Evolutionary conservation across 2,797 vertebrate species (phyloP).

Genomic region (Myotis pilosus): DNA sequence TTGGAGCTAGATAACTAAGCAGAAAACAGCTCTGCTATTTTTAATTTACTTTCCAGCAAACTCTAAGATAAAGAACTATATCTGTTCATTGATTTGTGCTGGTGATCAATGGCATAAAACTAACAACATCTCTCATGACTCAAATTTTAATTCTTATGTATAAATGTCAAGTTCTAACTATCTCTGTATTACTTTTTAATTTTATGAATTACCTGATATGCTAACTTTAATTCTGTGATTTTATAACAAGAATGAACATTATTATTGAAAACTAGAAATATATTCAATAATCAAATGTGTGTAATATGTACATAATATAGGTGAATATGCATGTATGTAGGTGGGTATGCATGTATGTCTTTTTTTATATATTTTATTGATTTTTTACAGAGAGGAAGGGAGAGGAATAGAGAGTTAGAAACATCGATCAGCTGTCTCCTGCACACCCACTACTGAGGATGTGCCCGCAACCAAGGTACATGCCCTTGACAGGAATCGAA

Average conservation of each 20-base stretch:
- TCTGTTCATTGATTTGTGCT: constrained; percentile 29
- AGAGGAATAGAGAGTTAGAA: too few relatives aligned
- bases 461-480: too few relatives aligned
- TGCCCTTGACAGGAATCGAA: too few relatives aligned
- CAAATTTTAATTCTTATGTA: constrained; percentile 26
- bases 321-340: not conserved
- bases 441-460: too few relatives aligned
- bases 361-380: not conserved
- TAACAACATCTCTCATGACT: not conserved
- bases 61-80: constrained; percentile 39
- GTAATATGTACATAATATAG: not conserved
- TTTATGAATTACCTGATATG: constrained; percentile 37
- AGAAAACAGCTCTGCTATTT: constrained; percentile 40
- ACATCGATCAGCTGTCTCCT: too few relatives aligned
- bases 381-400: too few relatives aligned
- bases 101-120: constrained; percentile 2
- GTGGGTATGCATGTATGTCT: not conserved
- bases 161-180: not conserved
- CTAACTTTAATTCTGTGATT: constrained; percentile 33
- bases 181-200: not conserved
- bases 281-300: not conserved
- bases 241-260: not conserved
- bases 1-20: constrained; percentile 45
- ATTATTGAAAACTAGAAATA: not conserved
- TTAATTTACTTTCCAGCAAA: constrained; percentile 62